phyloP scores from a whole-genome alignment of 2,113 vertebrate species.

The Anhinga anhinga region DNA sequence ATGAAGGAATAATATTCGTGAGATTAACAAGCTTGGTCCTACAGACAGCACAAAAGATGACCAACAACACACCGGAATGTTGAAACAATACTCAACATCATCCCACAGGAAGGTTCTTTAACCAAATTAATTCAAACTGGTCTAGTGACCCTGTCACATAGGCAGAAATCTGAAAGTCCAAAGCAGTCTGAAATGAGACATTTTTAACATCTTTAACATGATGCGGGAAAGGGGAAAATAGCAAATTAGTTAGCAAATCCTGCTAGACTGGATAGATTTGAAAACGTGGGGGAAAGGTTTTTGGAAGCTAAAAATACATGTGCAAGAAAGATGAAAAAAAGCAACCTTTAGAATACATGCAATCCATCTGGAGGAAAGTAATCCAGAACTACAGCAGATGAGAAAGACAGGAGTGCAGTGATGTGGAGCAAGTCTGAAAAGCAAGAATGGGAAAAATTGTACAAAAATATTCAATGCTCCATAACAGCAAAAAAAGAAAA shows the following conservation, averaged over 20 bases:
- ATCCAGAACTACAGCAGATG: constrained; percentile 36
- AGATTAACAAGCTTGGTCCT: neutral
- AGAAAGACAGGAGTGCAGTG: constrained; percentile 37
- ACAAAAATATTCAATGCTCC: neutral
- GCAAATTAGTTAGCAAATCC: constrained; percentile 25
- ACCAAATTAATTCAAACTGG: neutral
- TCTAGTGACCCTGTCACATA: neutral
- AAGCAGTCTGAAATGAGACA: neutral
- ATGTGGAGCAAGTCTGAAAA: constrained; percentile 30
- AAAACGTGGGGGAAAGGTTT: neutral
- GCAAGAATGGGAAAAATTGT: neutral
- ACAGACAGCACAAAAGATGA: neutral
- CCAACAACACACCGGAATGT: neutral
- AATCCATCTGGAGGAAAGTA: constrained; percentile 61
- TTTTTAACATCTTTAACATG: neutral
- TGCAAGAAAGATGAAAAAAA: constrained; percentile 46
- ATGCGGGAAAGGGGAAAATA: neutral
- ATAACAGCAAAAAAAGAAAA: neutral
- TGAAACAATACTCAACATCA: neutral
- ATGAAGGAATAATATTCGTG: neutral
- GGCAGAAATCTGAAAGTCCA: neutral
- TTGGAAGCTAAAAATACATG: constrained; percentile 49
- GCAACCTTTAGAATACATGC: constrained; percentile 46
- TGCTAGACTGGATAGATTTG: constrained; percentile 27
- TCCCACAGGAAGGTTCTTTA: neutral